Evolutionary conservation across 1,140 invertebrate species (phyloP), one percentile per base, ranked within the genome.

Genomic region (Zaprionus gabonicus): DNA sequence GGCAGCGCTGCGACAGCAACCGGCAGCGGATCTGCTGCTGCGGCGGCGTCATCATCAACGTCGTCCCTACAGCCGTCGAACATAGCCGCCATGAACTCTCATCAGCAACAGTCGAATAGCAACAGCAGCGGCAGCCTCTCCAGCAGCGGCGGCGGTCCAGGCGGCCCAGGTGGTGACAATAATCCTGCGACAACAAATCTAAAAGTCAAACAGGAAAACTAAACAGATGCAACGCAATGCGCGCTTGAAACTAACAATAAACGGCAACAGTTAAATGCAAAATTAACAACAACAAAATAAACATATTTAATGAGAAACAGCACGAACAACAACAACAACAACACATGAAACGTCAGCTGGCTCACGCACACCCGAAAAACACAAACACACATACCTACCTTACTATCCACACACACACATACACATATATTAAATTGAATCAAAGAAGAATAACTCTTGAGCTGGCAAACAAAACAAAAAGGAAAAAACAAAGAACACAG

Each of bases 71-170:
- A 82, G 83, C 69, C 82, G 64, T 56, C 85, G 20, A 88, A 77
- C 69, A 46, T 77, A 80, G 46, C 49, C 49, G 71, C 59, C 66
- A 74, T 87, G 58, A 92, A 91, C 82, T 91, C 91, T 79, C 82
- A 86, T 83, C 91, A 90, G 85, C 84, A 92, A 82, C 91, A 91
- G 86, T 91, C 91, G 83, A 92, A 91, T 91, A 92, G 76, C 87
- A 81, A 80, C 90, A 88, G 75, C 82, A 91, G 81, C 69, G 84
- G 78, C 68, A 80, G 71, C 66, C 76, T 69, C 51, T 84, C 77
- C 58, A 80, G 82, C 71, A 73, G 79, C 66, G 82, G 85, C 17
- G 86, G 55, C 57, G 75, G 82, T 38, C 34, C 55, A 27, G 73
- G 60, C 59, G 76, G 82, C 46, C 34, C 56, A n/a, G 73, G 60